phyloP scores from a whole-genome alignment of 1,140 invertebrate genomes.

The Ruditapes philippinarum region DNA sequence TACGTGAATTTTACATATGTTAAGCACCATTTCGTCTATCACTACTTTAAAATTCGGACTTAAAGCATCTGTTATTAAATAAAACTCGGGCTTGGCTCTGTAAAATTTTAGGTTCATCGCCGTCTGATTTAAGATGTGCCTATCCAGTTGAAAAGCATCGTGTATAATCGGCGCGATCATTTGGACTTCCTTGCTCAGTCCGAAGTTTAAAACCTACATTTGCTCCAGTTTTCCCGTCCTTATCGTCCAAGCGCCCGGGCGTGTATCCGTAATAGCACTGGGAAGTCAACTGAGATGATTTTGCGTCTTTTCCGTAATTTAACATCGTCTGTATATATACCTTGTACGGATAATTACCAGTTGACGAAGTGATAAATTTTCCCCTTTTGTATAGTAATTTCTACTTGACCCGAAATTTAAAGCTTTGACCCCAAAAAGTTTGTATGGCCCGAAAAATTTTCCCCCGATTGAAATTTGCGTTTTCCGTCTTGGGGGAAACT shows the following conservation, averaged over 20 bases:
- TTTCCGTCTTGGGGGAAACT: too few species aligned
- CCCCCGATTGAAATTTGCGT: too few species aligned
- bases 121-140: slow-evolving; percentile 67
- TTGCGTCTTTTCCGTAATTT: slow-evolving; percentile 57
- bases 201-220: slow-evolving; percentile 38
- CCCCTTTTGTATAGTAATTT: slow-evolving; percentile 6
- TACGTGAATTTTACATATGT: slow-evolving; percentile 66
- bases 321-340: slow-evolving; percentile 62
- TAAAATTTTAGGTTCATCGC: slow-evolving; percentile 23
- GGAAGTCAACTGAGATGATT: slow-evolving; percentile 30
- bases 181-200: slow-evolving; percentile 29
- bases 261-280: slow-evolving; percentile 28
- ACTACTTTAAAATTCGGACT: slow-evolving; percentile 21
- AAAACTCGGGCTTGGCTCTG: not conserved
- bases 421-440: too few species aligned
- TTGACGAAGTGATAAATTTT: slow-evolving; percentile 23
- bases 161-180: slow-evolving; percentile 52
- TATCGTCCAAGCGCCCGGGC: slow-evolving; percentile 31
- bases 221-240: slow-evolving; percentile 33
- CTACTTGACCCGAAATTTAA: too few species aligned
- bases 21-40: slow-evolving; percentile 58
- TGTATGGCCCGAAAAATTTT: too few species aligned
- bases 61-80: slow-evolving; percentile 38
- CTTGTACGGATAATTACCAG: slow-evolving; percentile 64
- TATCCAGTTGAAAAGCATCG: slow-evolving; percentile 61